Base-by-base conservation (phyloP, 2,888 invertebrate species). In the Nebria salina region DNA sequence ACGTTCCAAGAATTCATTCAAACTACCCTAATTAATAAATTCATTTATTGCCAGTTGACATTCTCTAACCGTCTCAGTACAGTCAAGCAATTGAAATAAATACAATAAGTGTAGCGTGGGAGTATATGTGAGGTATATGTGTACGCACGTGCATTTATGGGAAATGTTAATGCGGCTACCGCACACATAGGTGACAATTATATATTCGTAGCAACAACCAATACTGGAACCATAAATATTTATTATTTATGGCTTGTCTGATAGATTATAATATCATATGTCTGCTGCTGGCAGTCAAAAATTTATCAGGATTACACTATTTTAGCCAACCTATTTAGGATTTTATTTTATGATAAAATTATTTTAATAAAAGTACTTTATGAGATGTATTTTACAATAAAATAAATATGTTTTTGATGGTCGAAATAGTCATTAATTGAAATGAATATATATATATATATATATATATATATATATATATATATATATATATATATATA, bases 1-100 rank as follows among this genome's bases (percentile, higher is more conserved):
- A n/a, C n/a, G n/a, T n/a, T 70, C 54, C 54, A 20, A 70, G 6
- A 68, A 25, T 25, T 70, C 25, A 26, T 7, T 70, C 34, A 34
- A 34, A 34, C n/a, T 68, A 76, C 76, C 76, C 76, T 42, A 76
- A 68, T 76, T 76, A 76, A 76, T 68, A 42, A 34, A 76, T 76
- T 65, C 9, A 65, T 75, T 64, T 26, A 74, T 43, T 75, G 54
- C 54, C 43, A 15, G 65, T 65, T 75, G 75, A 75, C 75, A 75
- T 66, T 76, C 68, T 66, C n/a, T 26, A 4, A 9, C 6, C 54
- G 54, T n/a, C n/a, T n/a, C 54, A 54, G 7, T 7, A 54, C 4
- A 54, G 1, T 41, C n/a, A 76, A 66, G 41, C n/a, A 66, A 65
- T 66, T 76, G 34, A 76, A 41, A 41, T 66, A 65, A 26, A 25